Evolutionary conservation across 2,113 vertebrate species (phyloP), one percentile per base, ranked within the genome.

Genomic region (Todiramphus chloris): DNA sequence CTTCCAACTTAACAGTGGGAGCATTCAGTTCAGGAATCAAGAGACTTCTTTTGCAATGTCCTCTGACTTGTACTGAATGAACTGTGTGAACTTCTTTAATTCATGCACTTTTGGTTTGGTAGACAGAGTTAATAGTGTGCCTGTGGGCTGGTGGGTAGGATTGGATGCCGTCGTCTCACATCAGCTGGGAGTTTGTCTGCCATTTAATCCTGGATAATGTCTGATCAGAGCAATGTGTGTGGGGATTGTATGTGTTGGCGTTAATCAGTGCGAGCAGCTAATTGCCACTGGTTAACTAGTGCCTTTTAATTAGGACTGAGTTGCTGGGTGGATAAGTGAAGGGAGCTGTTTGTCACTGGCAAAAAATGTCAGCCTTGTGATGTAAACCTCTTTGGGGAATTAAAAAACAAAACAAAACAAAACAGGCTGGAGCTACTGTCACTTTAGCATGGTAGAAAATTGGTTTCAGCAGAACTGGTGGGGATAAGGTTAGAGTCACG

Each of bases 381-480:
- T 91, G 84, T 92, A 88, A 95, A 83, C 81, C 55, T 94, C 89
- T 87, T 85, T 20, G 8, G 83, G 87, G 89, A 80, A 89, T 94
- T 87, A 66, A 74, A 86, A 43, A 31, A 2, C 13, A 33, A 31
- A 48, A n/a, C 79, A 74, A 66, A 79, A 78, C 44, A 16, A 55
- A 23, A 14, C 21, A 30, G 58, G 43, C 62, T 64, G 68, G 50
- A 95, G 58, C 59, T 75, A 86, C 77, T 93, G 87, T 94, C 89
- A 91, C 66, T 92, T 89, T 27, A 58, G 84, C 46, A 56, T 1
- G 31, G 87, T 48, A 78, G 93, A 92, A 91, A 90, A 87, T 80
- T 81, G 70, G 79, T 84, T 90, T 96, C 96, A 95, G 95, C 91
- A 95, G 95, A 93, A 87, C 70, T 88, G 84, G 72, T 81, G 81